These are phyloP conservation scores for Drosophila orosa DNA, from an alignment of 1,140 invertebrate genomes.

Conservation along the genomic window DNA sequence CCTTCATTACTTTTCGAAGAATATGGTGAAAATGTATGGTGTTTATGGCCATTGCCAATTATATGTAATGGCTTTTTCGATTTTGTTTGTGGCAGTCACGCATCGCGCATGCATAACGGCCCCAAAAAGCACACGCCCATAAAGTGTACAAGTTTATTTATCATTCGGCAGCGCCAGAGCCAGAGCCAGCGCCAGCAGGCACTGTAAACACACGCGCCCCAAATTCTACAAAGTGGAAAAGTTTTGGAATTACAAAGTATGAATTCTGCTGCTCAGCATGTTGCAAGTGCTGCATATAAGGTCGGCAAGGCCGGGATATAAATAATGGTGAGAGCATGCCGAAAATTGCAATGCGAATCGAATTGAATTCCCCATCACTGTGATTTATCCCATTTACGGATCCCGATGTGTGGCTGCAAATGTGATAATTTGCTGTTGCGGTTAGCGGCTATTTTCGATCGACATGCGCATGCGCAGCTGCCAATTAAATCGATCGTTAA, in stretches of 20 bases:
- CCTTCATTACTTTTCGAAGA: slow-evolving; percentile 4
- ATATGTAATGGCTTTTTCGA: slow-evolving; percentile 31
- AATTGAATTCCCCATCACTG: neutral
- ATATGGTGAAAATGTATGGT: slow-evolving; percentile 1
- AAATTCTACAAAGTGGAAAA: slow-evolving; percentile 57
- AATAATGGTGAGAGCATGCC: slow-evolving; percentile 41
- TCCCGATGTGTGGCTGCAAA: slow-evolving; percentile 39
- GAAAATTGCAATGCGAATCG: slow-evolving; percentile 22
- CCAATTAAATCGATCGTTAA: slow-evolving; percentile 28
- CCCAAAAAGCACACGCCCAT: slow-evolving; percentile 51
- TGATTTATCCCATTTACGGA: slow-evolving; percentile 43
- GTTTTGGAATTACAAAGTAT: slow-evolving; percentile 28
- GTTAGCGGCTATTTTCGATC: slow-evolving; percentile 29
- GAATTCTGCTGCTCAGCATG: slow-evolving; percentile 28
- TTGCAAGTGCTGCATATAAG: slow-evolving; percentile 49
- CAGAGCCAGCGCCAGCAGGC: slow-evolving; percentile 9
- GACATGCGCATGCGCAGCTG: slow-evolving; percentile 43
- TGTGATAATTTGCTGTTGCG: slow-evolving; percentile 53
- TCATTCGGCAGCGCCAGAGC: slow-evolving; percentile 38
- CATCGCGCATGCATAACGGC: slow-evolving; percentile 52
- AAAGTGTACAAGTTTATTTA: slow-evolving; percentile 70
- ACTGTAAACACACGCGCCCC: slow-evolving; percentile 58
- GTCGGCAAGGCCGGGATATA: slow-evolving; percentile 29
- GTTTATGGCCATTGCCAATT: slow-evolving; percentile 37
- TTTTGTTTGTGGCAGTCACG: slow-evolving; percentile 55